Evolutionary conservation across 2,888 invertebrate genomes (phyloP).

Genomic region (Torymus texanus): DNA sequence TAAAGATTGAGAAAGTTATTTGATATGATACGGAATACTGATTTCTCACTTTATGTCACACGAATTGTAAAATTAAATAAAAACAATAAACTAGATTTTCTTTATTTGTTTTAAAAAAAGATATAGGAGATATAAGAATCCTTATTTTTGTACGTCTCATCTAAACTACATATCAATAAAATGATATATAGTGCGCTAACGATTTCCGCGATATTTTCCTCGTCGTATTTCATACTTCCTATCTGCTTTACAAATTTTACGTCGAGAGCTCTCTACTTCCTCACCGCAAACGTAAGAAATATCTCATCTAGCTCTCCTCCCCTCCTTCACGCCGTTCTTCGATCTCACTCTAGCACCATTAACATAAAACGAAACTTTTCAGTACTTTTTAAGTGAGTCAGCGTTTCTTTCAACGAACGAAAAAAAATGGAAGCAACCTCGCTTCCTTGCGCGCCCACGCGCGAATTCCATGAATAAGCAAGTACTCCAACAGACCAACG

Average conservation of each 20-base stretch:
- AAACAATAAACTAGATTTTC: no score
- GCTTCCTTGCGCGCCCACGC: not conserved
- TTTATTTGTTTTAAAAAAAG: no score
- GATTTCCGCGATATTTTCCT: not conserved
- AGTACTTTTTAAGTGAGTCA: conserved; percentile 49
- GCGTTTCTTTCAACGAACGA: conserved; percentile 27
- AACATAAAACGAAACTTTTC: conserved; percentile 53
- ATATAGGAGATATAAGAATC: no score
- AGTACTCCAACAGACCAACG: conserved; percentile 7
- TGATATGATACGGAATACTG: no score
- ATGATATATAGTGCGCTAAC: not conserved
- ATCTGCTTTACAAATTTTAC: conserved; percentile 29
- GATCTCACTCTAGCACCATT: conserved; percentile 12
- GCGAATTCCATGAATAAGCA: conserved; percentile 44
- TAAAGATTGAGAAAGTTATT: no score
- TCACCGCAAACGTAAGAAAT: conserved; percentile 11
- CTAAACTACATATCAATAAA: not conserved
- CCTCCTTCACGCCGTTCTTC: not conserved
- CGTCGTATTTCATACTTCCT: not conserved
- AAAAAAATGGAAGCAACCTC: not conserved
- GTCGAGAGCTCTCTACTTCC: conserved; percentile 20
- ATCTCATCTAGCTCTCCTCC: conserved; percentile 6
- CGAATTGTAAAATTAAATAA: no score
- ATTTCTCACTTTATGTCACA: no score
- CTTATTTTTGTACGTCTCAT: no score